Conservation (phyloP, 2,888 invertebrate species). For the Isotomurus palustris region DNA sequence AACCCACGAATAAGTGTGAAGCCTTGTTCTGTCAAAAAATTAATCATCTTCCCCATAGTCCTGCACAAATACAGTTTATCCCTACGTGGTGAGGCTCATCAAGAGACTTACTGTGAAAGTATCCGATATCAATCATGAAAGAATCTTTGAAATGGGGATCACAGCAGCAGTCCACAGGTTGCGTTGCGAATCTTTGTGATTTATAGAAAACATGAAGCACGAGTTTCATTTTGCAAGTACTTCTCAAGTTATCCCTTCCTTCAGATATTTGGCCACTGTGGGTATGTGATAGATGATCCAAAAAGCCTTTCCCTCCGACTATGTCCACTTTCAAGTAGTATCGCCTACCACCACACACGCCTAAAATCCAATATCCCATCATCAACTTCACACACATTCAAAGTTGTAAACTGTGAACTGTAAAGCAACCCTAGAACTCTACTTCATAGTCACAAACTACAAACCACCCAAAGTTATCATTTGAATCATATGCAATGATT, state of each 20-base stretch:
- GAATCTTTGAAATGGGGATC: constrained; percentile 32
- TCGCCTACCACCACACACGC: constrained; percentile 18
- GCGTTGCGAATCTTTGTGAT: constrained; percentile 28
- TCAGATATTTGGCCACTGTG: too few species aligned
- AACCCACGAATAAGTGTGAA: too few species aligned
- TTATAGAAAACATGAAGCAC: constrained; percentile 32
- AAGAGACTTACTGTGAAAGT: constrained; percentile 13
- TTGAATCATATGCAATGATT: too few species aligned
- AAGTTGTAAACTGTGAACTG: too few species aligned
- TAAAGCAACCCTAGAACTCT: too few species aligned
- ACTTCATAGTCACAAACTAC: too few species aligned
- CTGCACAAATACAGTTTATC: too few species aligned
- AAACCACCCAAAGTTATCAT: too few species aligned
- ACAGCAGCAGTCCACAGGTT: constrained; percentile 20
- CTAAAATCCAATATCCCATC: neutral
- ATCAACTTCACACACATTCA: too few species aligned
- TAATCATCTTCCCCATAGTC: too few species aligned
- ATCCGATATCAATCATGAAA: constrained; percentile 36
- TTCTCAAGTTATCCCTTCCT: neutral
- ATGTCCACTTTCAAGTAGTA: constrained; percentile 30
- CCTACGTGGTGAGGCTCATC: neutral
- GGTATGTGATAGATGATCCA: constrained; percentile 28
- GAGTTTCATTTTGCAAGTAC: constrained; percentile 12
- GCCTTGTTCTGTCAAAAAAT: constrained; percentile 12
- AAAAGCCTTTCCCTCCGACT: constrained; percentile 28